phyloP scores from a whole-genome alignment of 2,888 invertebrate genomes.

The Idaea straminata region DNA sequence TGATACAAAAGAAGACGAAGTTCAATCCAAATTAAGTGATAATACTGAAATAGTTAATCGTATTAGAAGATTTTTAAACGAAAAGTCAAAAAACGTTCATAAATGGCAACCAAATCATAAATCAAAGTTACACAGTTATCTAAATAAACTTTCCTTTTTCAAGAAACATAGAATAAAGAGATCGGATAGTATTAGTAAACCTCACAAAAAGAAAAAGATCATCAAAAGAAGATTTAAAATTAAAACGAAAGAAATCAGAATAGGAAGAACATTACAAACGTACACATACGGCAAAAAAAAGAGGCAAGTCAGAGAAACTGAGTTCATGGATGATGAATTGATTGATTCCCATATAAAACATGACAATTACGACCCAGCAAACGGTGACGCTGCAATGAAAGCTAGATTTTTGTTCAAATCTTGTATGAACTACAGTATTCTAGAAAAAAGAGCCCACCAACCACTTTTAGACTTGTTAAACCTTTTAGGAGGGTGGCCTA shows the following conservation, averaged over 20 bases:
- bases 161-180: constrained; percentile 25
- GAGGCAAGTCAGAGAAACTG: constrained; percentile 25
- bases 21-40: constrained; percentile 27
- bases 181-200: constrained; percentile 10
- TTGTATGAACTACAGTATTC: constrained; percentile 89
- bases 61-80: constrained; percentile 59
- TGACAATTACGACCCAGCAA: constrained; percentile 39
- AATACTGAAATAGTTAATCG: constrained; percentile 56
- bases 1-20: constrained; percentile 28
- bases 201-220: constrained; percentile 9
- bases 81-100: background rate
- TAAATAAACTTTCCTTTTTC: constrained; percentile 7
- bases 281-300: constrained; percentile 26
- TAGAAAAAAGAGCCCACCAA: constrained; percentile 84
- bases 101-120: constrained; percentile 33
- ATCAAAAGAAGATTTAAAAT: constrained; percentile 21
- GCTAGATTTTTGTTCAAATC: constrained; percentile 92
- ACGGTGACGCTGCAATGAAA: constrained; percentile 85
- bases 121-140: constrained; percentile 35
- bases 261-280: constrained; percentile 42
- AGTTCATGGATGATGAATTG: constrained; percentile 11
- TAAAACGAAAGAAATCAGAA: constrained; percentile 27
- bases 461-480: constrained; percentile 85
- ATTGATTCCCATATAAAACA: constrained; percentile 15
- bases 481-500: constrained; percentile 94